Evolutionary conservation across 2,797 vertebrate genomes (phyloP).

Genomic region (Oreonectes daqikongensis): DNA sequence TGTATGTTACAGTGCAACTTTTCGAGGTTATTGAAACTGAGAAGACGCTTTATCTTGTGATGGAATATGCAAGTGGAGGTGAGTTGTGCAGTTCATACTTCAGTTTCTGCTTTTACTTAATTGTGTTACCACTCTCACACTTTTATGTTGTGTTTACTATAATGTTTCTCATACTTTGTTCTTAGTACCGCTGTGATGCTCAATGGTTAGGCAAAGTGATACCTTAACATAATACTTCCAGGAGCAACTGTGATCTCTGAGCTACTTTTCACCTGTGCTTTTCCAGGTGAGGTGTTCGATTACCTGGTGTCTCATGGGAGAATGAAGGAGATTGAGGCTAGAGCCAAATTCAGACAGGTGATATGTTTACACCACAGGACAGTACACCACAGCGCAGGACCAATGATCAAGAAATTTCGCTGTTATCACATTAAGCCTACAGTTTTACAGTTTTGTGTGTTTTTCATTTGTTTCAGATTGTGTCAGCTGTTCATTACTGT

Average conservation of each 20-base stretch:
- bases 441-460: neutral
- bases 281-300: constrained; percentile 91
- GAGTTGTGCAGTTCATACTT: constrained; percentile 55
- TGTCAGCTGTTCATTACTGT: constrained; percentile 92
- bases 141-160: neutral
- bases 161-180: neutral
- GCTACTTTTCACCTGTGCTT: constrained; percentile 13
- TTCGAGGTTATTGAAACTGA: constrained; percentile 95
- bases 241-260: neutral
- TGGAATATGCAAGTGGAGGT: constrained; percentile 95
- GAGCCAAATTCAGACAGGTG: constrained; percentile 94
- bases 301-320: constrained; percentile 94
- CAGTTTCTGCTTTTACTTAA: neutral
- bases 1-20: constrained; percentile 83
- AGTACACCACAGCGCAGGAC: neutral
- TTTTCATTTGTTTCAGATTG: constrained; percentile 74
- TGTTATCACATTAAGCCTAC: neutral
- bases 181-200: neutral
- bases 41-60: constrained; percentile 92
- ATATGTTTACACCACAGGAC: neutral
- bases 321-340: constrained; percentile 95
- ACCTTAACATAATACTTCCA: neutral
- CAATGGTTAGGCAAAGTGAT: neutral
- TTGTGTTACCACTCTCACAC: no score
- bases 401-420: neutral